Base-by-base conservation (phyloP, 2,888 invertebrate genomes). In the Agrotis puta region DNA sequence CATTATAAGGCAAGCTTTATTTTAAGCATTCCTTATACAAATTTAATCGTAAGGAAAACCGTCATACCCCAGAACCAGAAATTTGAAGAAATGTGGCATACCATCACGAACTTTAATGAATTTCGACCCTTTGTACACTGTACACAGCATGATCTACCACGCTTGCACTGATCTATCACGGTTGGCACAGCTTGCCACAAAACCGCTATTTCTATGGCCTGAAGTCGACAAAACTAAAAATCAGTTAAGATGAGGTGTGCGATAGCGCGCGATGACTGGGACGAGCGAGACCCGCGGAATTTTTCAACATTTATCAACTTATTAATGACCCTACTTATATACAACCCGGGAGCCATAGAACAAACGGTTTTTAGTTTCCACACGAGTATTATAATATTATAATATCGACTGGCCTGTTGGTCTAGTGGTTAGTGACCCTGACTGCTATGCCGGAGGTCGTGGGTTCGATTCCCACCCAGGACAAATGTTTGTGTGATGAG, bases 221-320 rank as follows among this genome's bases (percentile, higher is more conserved):
- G 45, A 64, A 64, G 70, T 70, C 79, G 70, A 75, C 73, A 86
- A 86, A 82, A 82, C 82, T 79, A 84, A 81, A 84, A 87, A 88
- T 86, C 86, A 73, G 85, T 84, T 85, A 80, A 88, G 89, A 90
- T 88, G 80, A 79, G 74, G 84, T 80, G 77, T 74, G 77, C 86
- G 88, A 90, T 90, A 89, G 86, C 68, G 68, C 72, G 70, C 85
- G 85, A 82, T 87, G 89, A 88, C 85, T 87, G 70, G 73, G 84
- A 83, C 79, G 79, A 81, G 73, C 61, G 81, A 81, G 85, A 86
- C 86, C 86, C 85, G 87, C 85, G 87, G 85, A 88, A 90, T 90
- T 85, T 82, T 74, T 85, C 77, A 80, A 85, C 85, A 90, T 91
- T 90, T 87, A 91, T 91, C 90, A 90, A 89, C 86, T 87, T 87